Evolutionary conservation across 2,797 vertebrate species (phyloP), one percentile per base, ranked within the genome.

Genomic region (Halcyon chelicuti): DNA sequence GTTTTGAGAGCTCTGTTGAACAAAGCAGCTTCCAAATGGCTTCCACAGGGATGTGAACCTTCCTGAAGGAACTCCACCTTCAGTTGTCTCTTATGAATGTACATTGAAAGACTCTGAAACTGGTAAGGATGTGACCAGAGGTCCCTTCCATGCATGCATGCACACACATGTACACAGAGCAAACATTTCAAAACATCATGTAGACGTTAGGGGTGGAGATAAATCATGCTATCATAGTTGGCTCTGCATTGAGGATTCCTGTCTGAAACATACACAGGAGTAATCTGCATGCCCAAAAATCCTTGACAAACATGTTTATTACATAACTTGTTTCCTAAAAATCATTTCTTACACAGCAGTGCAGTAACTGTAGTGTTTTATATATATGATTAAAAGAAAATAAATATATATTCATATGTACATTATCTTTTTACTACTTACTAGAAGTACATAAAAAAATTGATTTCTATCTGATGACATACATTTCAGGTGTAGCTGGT

Each of bases 111-210:
- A 21, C 49, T 58, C 28, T 51, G 16, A 73, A 68, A 73, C 5
- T 25, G 33, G 9, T 20, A 47, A 33, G 11, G 25, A 21, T 46
- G 14, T 52, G 68, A 82, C 10, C n/a, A 62, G 47, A 52, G 6
- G 13, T 21, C 23, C 0, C 1, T 84, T 84, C 62, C 33, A 67
- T 0, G 2, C 1, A 1, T 6, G 0, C 0, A 4, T 7, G 3
- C 9, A 12, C 18, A 42, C 47, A 16, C 6, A 22, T 5, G 2
- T 17, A 54, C 12, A 17, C 20, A 44, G 14, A 71, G 9, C 2
- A 10, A 49, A 15, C 18, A n/a, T 70, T 67, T 55, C 39, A 67
- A 76, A 80, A 21, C 12, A 26, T 42, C 49, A 7, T 25, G 47
- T 14, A 52, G n/a, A 8, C 22, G 28, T 11, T 22, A 62, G 35